phyloP scores from a whole-genome alignment of 1,140 invertebrate genomes.

The Dreissena polymorpha region DNA sequence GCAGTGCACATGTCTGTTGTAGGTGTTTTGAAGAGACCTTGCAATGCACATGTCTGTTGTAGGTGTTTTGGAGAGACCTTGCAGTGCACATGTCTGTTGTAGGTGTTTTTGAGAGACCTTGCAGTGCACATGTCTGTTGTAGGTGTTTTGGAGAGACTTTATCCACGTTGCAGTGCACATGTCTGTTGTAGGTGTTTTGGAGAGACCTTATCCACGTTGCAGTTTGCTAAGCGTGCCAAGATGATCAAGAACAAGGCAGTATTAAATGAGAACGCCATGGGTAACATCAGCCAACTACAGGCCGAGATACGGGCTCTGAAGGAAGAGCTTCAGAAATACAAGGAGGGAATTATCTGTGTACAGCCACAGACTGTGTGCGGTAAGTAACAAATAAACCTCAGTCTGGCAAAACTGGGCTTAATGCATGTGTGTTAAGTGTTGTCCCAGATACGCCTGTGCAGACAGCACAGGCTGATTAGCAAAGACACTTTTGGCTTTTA shows the following conservation, averaged over 20 bases:
- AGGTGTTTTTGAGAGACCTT: slow-evolving; percentile 78
- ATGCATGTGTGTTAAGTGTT: no score
- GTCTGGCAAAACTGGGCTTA: not conserved
- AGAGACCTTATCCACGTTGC: slow-evolving; percentile 76
- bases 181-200: slow-evolving; percentile 73
- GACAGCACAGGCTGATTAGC: not conserved
- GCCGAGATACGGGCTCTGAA: slow-evolving; percentile 72
- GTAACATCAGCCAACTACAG: slow-evolving; percentile 72
- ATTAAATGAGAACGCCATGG: slow-evolving; percentile 75
- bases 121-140: slow-evolving; percentile 43
- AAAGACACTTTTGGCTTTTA: not conserved
- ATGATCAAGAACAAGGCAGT: slow-evolving; percentile 78
- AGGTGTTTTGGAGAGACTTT: slow-evolving; percentile 78
- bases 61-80: slow-evolving; percentile 78
- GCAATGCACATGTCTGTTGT: slow-evolving; percentile 43
- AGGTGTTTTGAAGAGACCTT: slow-evolving; percentile 78
- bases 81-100: slow-evolving; percentile 43
- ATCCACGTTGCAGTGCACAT: slow-evolving; percentile 60
- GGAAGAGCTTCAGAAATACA: slow-evolving; percentile 53
- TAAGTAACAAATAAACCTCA: not conserved
- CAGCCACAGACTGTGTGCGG: not conserved
- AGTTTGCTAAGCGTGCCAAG: slow-evolving; percentile 77
- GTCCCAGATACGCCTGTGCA: not conserved
- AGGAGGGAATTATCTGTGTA: not conserved
- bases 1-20: slow-evolving; percentile 43